These are phyloP conservation scores for Clarias platycephalus DNA, from an alignment of 2,797 vertebrate species.

Conservation along the genomic window DNA sequence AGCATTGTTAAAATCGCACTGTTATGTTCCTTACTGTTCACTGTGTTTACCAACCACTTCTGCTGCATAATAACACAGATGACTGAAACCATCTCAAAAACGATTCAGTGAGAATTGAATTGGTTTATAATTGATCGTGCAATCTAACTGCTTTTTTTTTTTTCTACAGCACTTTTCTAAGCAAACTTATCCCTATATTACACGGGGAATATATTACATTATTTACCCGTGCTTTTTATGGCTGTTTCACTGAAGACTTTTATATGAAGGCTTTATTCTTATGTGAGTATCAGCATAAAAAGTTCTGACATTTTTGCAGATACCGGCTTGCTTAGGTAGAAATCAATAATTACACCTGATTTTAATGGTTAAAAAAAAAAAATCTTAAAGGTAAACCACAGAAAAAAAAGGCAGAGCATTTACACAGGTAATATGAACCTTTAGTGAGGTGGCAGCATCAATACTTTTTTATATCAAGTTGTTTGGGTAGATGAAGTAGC, in stretches of 20 bases:
- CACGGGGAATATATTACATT: neutral
- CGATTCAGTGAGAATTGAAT: neutral
- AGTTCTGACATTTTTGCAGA: neutral
- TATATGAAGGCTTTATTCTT: neutral
- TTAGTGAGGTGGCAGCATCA: neutral
- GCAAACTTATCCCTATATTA: neutral
- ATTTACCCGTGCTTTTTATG: neutral
- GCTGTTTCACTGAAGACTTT: too few relatives aligned
- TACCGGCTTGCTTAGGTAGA: neutral
- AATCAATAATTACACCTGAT: too few relatives aligned
- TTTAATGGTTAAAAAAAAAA: neutral
- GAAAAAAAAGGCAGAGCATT: neutral
- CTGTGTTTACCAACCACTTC: neutral
- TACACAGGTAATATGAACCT: neutral
- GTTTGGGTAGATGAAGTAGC: neutral
- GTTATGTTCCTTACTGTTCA: neutral
- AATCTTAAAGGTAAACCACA: too few relatives aligned
- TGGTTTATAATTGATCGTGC: neutral
- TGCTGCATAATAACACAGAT: neutral
- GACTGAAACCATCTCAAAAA: neutral
- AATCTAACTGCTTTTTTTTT: neutral
- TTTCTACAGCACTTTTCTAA: neutral
- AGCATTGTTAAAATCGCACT: neutral
- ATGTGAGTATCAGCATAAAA: neutral
- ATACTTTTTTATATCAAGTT: neutral